Percentiles rank a stretch among this genome's conserved stretches.
phyloP scores from a whole-genome alignment of 2,113 vertebrate species.

The Hippocampus barbouri region DNA sequence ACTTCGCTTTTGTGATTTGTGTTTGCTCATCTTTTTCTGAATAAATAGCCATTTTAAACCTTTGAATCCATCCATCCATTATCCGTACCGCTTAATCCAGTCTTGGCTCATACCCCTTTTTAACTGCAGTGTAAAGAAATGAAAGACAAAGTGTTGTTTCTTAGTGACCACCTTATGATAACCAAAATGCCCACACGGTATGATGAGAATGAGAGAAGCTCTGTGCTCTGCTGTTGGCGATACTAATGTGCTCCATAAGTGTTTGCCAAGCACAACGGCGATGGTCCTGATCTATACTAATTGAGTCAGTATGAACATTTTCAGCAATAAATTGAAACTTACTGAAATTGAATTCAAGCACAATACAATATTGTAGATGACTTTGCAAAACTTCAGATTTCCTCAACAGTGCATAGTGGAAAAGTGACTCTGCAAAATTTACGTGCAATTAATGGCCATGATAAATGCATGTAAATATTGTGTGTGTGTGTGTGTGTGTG shows the following conservation, averaged over 20 bases:
- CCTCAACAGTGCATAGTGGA: no score
- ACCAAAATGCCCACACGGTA: conserved; percentile 50
- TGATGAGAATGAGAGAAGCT: conserved; percentile 60
- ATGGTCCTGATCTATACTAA: conserved; percentile 59
- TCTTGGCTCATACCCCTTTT: neutral
- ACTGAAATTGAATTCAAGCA: neutral
- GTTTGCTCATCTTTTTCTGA: neutral
- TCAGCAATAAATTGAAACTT: conserved; percentile 50
- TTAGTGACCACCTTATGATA: conserved; percentile 58
- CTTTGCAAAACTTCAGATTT: neutral
- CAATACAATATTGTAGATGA: neutral
- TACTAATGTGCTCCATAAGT: conserved; percentile 59
- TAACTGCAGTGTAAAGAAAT: neutral
- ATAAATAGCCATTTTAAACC: conserved; percentile 9
- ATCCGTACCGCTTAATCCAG: no score
- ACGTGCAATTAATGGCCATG: no score
- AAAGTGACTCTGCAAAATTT: no score
- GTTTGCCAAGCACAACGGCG: conserved; percentile 68
- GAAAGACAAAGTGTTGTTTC: conserved; percentile 8
- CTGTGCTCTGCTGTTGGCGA: conserved; percentile 53
- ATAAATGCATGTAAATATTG: no score
- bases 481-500: no score
- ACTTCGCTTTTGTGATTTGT: neutral
- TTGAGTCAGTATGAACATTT: conserved; percentile 65
- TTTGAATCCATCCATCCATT: neutral